phyloP scores from a whole-genome alignment of 2,888 invertebrate species.

The Sipha maydis region DNA sequence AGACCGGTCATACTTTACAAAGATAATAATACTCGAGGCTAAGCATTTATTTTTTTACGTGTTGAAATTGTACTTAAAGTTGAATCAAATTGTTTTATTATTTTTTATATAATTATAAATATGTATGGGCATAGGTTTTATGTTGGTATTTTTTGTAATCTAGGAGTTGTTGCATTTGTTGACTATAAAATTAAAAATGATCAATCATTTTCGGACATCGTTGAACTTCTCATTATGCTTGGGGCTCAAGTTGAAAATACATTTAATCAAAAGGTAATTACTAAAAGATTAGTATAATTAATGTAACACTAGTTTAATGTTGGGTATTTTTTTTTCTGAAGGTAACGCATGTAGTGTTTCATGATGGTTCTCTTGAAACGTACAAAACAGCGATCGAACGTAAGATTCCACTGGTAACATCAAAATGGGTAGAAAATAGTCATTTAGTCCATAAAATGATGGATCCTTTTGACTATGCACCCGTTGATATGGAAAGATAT shows the following conservation, averaged over 20 bases:
- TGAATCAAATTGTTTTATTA: too few species aligned
- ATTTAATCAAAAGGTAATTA: conserved; percentile 42
- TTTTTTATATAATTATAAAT: too few species aligned
- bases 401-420: conserved; percentile 52
- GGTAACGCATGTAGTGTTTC: conserved; percentile 54
- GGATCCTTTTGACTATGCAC: conserved; percentile 27
- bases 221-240: background rate
- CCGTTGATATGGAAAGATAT: conserved; percentile 31
- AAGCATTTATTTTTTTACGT: too few species aligned
- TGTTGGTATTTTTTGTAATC: conserved; percentile 5
- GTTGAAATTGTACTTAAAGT: too few species aligned
- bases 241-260: conserved; percentile 53
- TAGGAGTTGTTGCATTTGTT: conserved; percentile 47
- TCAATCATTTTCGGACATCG: background rate
- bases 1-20: too few species aligned
- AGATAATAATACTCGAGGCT: too few species aligned
- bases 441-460: conserved; percentile 36
- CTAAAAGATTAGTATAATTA: background rate
- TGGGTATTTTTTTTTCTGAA: background rate
- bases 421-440: conserved; percentile 31
- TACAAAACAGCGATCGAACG: conserved; percentile 41
- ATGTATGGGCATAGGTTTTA: background rate
- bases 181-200: conserved; percentile 44
- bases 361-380: conserved; percentile 39
- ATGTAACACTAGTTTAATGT: background rate